Evolutionary conservation across 2,113 vertebrate species (phyloP).

Genomic region (Panthera leo): DNA sequence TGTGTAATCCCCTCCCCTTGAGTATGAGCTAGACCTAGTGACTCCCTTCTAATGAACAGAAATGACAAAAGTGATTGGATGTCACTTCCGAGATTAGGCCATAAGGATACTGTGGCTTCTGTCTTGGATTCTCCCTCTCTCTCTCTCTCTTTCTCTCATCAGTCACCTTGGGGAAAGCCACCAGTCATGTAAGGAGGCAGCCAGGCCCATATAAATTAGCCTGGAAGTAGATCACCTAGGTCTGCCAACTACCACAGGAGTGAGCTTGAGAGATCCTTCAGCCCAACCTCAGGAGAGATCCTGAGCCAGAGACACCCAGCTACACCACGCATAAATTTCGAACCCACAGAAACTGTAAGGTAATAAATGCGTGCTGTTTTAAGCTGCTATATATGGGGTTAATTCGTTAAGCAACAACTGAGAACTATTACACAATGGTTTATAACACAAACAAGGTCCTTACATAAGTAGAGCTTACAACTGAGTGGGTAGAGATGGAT

Average conservation of each 20-base stretch:
- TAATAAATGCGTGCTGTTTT: neutral
- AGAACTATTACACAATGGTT: neutral
- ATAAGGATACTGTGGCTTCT: neutral
- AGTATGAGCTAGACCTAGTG: neutral
- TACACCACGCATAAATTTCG: neutral
- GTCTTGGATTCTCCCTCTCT: neutral
- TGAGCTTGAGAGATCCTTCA: neutral
- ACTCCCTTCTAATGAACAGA: neutral
- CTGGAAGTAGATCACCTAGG: neutral
- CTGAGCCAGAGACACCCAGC: neutral
- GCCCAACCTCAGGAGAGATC: neutral
- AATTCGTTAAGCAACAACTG: neutral
- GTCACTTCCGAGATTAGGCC: neutral
- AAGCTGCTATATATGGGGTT: neutral
- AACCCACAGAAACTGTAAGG: neutral
- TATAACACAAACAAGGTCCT: neutral
- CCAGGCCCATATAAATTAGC: neutral
- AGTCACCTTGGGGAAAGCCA: neutral
- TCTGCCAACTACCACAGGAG: neutral
- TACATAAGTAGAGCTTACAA: neutral
- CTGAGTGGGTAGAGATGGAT: neutral
- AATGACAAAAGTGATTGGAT: neutral
- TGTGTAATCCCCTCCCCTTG: neutral
- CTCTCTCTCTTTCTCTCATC: neutral
- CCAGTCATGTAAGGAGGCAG: neutral